These are phyloP conservation scores for Neoarius graeffei DNA, from an alignment of 2,113 vertebrate genomes.

Conservation along the genomic window DNA sequence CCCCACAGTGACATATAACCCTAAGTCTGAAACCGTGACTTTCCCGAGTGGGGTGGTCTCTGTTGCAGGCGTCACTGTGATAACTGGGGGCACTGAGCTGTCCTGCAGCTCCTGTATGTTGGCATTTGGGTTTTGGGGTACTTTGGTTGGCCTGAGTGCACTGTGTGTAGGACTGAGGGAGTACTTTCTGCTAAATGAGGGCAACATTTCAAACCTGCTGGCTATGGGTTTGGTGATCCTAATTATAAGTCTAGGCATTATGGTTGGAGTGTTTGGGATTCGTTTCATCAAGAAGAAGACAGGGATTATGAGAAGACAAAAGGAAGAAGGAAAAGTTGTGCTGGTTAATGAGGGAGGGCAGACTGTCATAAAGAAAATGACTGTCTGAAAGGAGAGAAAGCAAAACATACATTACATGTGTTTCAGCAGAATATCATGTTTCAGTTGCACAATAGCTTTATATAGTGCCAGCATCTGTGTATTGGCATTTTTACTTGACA, in stretches of 20 bases:
- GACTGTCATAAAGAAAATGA: constrained; percentile 70
- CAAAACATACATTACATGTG: not conserved
- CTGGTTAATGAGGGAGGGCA: constrained; percentile 61
- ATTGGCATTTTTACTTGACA: not conserved
- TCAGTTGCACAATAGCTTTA: too few species aligned
- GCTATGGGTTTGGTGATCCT: constrained; percentile 62
- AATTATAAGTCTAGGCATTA: constrained; percentile 36
- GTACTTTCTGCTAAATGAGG: constrained; percentile 37
- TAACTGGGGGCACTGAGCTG: constrained; percentile 74
- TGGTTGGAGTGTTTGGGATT: constrained; percentile 54
- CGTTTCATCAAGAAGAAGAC: constrained; percentile 61
- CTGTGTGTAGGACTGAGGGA: constrained; percentile 71
- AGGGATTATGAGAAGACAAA: constrained; percentile 31
- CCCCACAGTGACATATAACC: constrained; percentile 65
- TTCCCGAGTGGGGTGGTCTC: constrained; percentile 71
- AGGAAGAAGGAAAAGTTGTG: constrained; percentile 69
- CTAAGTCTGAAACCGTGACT: constrained; percentile 65
- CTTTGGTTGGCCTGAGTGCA: constrained; percentile 69
- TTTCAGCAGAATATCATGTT: too few species aligned
- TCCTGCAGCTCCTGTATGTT: constrained; percentile 75
- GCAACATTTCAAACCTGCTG: constrained; percentile 63
- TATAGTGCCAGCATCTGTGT: too few species aligned
- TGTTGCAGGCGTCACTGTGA: constrained; percentile 69
- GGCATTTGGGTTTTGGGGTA: constrained; percentile 74
- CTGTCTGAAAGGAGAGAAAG: constrained; percentile 60